Percentiles rank a stretch among this genome's conserved stretches.
Conservation (phyloP, 2,113 vertebrate species). For the Chaetura pelagica region DNA sequence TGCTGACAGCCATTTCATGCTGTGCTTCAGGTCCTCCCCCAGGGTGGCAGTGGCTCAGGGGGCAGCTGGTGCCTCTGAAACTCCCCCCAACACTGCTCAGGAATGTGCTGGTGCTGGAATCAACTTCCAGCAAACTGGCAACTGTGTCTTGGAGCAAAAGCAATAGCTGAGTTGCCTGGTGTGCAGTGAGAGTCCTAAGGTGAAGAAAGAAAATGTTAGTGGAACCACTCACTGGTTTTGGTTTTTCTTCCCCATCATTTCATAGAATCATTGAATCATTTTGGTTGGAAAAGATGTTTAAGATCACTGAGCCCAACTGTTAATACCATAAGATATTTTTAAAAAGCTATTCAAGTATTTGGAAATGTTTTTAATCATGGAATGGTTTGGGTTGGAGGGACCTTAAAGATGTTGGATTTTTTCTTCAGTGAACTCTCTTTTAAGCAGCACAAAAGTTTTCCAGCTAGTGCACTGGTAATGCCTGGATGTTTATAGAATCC, state of each 20-base stretch:
- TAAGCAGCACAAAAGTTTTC: no score
- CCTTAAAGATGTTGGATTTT: no score
- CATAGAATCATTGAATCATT: no score
- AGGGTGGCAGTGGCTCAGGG: fast-evolving
- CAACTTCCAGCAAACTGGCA: background rate
- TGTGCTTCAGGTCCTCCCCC: background rate
- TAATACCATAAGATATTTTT: no score
- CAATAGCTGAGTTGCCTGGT: background rate
- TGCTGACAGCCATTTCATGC: background rate
- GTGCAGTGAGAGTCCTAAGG: background rate
- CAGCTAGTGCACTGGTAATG: no score
- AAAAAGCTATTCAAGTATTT: no score
- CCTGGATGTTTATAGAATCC: no score
- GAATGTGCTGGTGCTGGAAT: background rate
- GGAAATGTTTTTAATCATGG: no score
- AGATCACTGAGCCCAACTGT: no score
- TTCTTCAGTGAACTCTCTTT: no score
- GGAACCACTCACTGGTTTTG: fast-evolving
- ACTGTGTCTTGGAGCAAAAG: background rate
- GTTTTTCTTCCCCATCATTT: background rate
- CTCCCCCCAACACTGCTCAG: background rate
- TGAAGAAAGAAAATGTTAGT: fast-evolving
- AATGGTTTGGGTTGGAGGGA: no score
- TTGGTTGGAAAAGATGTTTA: no score
- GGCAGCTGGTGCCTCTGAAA: background rate